Base-by-base conservation (phyloP, 2,797 vertebrate genomes). In the Microctenopoma stevenorrisi region DNA sequence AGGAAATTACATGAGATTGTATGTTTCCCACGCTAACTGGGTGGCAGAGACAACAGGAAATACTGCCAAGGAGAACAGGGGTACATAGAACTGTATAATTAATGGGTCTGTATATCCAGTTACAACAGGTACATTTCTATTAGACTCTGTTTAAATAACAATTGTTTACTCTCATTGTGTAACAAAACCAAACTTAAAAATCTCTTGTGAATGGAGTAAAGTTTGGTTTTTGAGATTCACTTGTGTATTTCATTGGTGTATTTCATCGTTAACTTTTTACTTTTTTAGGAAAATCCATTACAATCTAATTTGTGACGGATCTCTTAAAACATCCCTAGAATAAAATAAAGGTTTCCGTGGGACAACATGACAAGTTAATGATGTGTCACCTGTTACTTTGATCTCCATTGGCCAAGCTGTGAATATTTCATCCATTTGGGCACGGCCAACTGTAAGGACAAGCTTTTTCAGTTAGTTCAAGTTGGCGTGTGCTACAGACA, bases 351-450 rank as follows among this genome's bases (percentile, higher is more conserved):
- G 65, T 68, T 89, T 88, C 77, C 81, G 81, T 63, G 51, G 79
- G 87, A 89, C 89, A 84, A 82, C 69, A 72, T 90, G 87, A 93
- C 90, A 91, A 83, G 92, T 92, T 73, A 92, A 91, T 85, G 87
- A 91, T 81, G 74, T 87, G 62, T 78, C 80, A 83, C 72, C 70
- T 67, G 64, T 76, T 64, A 25, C 77, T 86, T 86, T 87, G 59
- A 84, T 85, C 81, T 68, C 59, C 66, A 28, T 13, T 78, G 66
- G 76, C 77, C 78, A 55, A 38, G 59, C 72, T 73, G 63, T 71
- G 78, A 74, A 81, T 86, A 78, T 79, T 84, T 86, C 68, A 78
- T 78, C 67, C 63, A 70, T 66, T 82, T 77, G 82, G 80, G 78
- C 69, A 76, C 14, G 38, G 63, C 69, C 53, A 86, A 81, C 78